Evolutionary conservation across 1,140 invertebrate genomes (phyloP), one percentile per base, ranked within the genome.

Genomic region (Solen grandis): DNA sequence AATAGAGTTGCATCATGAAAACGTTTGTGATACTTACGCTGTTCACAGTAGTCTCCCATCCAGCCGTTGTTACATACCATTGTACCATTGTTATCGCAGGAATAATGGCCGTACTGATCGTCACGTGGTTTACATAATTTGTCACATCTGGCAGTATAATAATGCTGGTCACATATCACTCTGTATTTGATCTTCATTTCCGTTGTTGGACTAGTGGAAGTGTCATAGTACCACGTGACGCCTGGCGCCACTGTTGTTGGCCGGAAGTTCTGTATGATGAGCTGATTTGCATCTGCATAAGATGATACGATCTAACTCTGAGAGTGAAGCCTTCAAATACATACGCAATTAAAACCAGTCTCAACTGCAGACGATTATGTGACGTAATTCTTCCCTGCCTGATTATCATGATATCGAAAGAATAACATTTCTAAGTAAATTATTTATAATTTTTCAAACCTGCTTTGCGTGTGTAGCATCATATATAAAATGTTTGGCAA

Each of bases 61-160:
- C 98, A 99, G 60, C 97, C 97, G 19, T 95, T 94, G 50, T 96
- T 93, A 92, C 98, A 99, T 25, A 97, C 95, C 60, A 95, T 95
- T 85, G 96, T 95, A 0, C 98, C 98, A 25, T 94, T 94, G 10
- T 79, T 78, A 16, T 95, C 94, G 92, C 98, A 99, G 81, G 94
- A 96, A 93, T 97, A 99, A 92, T 99, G 98, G 0, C 98, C 98
- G 90, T 98, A 98, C 81, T 93, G 94, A 93, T 99, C 97, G 89
- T 98, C 95, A 35, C 97, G 65, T n/a, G 88, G 82, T 31, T 83
- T 81, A 35, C 90, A 91, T 46, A 85, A 52, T 0, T 81, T 79
- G 10, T 82, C 62, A 82, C 90, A 91, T n/a, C 73, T 78, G 10
- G 55, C 19, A 2, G 90, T 90, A 80, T 85, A 91, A 72, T 89